Evolutionary conservation across 2,113 vertebrate species (phyloP), one percentile per base, ranked within the genome.

Genomic region (Pyrgilauda ruficollis): DNA sequence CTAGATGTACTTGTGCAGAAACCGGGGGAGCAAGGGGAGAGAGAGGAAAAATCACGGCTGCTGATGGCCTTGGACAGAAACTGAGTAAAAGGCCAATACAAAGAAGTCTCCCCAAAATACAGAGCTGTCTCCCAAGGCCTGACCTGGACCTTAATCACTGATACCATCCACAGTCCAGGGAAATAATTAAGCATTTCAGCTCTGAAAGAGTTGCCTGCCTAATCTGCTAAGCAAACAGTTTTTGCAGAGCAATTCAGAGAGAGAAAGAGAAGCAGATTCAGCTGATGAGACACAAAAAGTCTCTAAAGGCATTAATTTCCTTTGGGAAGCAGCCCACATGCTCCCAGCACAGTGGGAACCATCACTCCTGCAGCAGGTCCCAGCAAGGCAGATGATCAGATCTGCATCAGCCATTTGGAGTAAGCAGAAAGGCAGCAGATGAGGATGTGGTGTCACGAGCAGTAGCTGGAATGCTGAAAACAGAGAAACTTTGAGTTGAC

Each of bases 281-380:
- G 93, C 92, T 96, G 93, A 96, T 46, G 69, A 92, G 77, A 92
- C 80, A 93, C 61, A 92, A 81, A 83, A 89, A 90, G 6, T 81
- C 59, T 93, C 90, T 78, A 68, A 94, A 93, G 89, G 83, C 94
- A 90, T 27, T 86, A 37, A 94, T 90, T 92, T 97, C 92, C 90
- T 94, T 72, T 93, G 86, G 93, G 93, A 96, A 96, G 89, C 93
- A 92, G 94, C 94, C 92, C 80, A 92, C 73, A 21, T 52, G 76
- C 62, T 89, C 74, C 73, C 15, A 86, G 83, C 94, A 90, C 73
- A 90, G 90, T 88, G 86, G 90, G 94, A 94, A 94, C 90, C 92
- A 87, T 49, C 79, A 7, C 26, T 94, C 56, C 69, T 89, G 92
- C 95, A 92, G 85, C 90, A 84, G 56, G 52, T 63, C 80, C 76